phyloP scores from a whole-genome alignment of 2,797 vertebrate species.

The Tapera naevia region DNA sequence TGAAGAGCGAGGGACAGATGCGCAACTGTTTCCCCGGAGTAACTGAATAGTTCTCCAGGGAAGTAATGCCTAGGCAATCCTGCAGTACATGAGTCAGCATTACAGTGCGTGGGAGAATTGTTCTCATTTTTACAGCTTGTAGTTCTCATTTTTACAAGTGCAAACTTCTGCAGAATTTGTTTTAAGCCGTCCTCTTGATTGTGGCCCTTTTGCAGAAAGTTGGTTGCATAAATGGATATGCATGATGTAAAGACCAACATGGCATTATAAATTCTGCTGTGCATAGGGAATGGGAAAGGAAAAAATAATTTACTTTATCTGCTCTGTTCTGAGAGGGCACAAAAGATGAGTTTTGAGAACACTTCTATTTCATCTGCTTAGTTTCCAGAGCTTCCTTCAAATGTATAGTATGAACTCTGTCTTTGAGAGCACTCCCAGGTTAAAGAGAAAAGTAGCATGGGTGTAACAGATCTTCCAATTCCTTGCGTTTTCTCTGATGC shows the following conservation, averaged over 20 bases:
- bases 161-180: neutral
- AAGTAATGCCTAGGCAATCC: neutral
- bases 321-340: neutral
- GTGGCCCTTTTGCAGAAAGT: no score
- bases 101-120: neutral
- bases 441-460: neutral
- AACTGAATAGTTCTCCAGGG: neutral
- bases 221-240: no score
- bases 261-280: neutral
- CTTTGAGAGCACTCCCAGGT: neutral
- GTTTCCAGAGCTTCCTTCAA: neutral
- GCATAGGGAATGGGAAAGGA: neutral
- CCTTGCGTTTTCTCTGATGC: neutral
- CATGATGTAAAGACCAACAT: neutral
- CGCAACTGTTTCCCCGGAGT: neutral
- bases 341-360: neutral
- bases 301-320: neutral
- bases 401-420: neutral
- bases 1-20: slow-evolving; percentile 27
- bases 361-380: neutral
- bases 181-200: neutral
- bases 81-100: slow-evolving; percentile 13
- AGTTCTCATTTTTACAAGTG: neutral
- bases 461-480: neutral
- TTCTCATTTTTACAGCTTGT: neutral